A percentile compares a stretch with the other conserved stretches of the same genome.
Conservation (phyloP, 2,113 vertebrate genomes). For the Takifugu flavidus region DNA sequence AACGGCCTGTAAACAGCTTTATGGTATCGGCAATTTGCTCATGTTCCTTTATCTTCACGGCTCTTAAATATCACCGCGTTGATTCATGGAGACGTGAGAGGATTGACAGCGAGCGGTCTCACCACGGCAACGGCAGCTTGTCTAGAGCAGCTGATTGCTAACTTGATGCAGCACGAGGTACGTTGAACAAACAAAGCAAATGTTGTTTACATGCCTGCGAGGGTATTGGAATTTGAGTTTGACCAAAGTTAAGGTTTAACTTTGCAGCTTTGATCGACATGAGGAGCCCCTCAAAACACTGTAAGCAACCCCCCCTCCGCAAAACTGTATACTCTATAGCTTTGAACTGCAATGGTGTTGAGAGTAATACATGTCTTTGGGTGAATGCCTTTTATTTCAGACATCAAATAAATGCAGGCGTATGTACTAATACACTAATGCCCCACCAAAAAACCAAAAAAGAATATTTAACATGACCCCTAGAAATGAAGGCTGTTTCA, state of each 20-base stretch:
- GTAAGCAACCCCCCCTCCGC: neutral
- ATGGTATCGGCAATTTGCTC: constrained; percentile 57
- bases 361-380: constrained; percentile 51
- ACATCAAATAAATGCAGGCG: constrained; percentile 59
- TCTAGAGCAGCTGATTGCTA: constrained; percentile 19
- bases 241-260: constrained; percentile 52
- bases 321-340: constrained; percentile 33
- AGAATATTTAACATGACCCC: constrained; percentile 41
- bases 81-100: constrained; percentile 43
- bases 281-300: constrained; percentile 45
- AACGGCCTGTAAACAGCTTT: constrained; percentile 61
- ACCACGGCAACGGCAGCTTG: constrained; percentile 18
- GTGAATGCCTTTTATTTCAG: constrained; percentile 49
- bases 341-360: constrained; percentile 59
- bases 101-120: constrained; percentile 33
- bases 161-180: constrained; percentile 36
- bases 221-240: constrained; percentile 46
- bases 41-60: constrained; percentile 63
- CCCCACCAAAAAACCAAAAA: constrained; percentile 23
- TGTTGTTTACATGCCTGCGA: constrained; percentile 53
- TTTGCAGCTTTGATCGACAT: constrained; percentile 60
- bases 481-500: constrained; percentile 33
- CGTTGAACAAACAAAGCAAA: constrained; percentile 46
- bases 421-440: constrained; percentile 31
- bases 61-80: constrained; percentile 53